These are phyloP conservation scores for Orgyia antiqua DNA, from an alignment of 2,888 invertebrate species.

Conservation along the genomic window DNA sequence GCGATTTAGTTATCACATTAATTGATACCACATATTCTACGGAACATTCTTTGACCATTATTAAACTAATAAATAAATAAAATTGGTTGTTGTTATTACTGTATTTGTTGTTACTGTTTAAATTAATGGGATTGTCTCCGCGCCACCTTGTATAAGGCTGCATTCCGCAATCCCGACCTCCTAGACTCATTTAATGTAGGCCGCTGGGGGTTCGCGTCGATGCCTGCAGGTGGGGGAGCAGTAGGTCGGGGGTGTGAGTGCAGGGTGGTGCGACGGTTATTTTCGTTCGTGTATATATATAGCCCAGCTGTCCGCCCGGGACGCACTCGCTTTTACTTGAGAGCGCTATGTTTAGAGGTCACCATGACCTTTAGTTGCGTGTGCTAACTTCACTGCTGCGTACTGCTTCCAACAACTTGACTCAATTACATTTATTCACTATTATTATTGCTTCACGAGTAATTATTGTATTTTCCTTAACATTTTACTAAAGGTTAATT, in stretches of 20 bases:
- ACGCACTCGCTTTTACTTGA: slow-evolving; percentile 22
- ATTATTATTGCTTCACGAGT: no score
- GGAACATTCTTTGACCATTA: no score
- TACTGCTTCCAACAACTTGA: not conserved
- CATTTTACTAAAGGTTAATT: no score
- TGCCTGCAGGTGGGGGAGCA: slow-evolving; percentile 15
- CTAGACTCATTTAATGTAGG: slow-evolving; percentile 31
- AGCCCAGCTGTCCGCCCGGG: slow-evolving; percentile 48
- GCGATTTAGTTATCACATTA: no score
- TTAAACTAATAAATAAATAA: no score
- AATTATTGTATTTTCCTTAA: no score
- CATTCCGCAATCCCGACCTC: slow-evolving; percentile 15
- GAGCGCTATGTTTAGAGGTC: slow-evolving; percentile 28
- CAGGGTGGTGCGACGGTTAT: slow-evolving; percentile 34
- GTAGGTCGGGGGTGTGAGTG: slow-evolving; percentile 12
- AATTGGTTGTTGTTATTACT: no score
- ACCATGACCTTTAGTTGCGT: slow-evolving; percentile 1
- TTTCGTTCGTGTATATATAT: slow-evolving; percentile 58
- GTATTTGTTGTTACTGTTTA: no score
- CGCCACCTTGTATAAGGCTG: slow-evolving; percentile 16
- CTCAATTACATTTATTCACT: no score
- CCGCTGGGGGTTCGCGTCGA: slow-evolving; percentile 27
- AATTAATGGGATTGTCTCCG: no score
- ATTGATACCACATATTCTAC: no score
- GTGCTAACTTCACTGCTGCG: not conserved